Evolutionary conservation across 2,797 vertebrate genomes (phyloP).

Genomic region (Lateolabrax maculatus): DNA sequence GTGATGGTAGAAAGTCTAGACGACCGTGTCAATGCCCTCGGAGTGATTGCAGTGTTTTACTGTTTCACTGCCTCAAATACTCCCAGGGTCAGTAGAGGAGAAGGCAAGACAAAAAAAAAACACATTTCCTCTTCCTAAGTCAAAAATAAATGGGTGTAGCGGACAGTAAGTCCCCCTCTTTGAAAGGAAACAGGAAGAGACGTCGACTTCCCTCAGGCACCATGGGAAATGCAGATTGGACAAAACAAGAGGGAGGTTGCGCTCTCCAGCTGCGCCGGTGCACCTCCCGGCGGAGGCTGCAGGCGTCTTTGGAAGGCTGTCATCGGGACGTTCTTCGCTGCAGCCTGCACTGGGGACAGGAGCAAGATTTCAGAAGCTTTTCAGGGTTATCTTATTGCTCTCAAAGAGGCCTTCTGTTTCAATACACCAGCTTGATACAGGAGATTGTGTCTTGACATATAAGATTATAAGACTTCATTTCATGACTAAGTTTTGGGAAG

Average conservation of each 20-base stretch:
- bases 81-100: constrained; percentile 57
- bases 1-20: constrained; percentile 28
- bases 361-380: background rate
- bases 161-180: constrained; percentile 70
- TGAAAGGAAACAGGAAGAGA: constrained; percentile 88
- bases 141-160: constrained; percentile 84
- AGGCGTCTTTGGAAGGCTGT: constrained; percentile 25
- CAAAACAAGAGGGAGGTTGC: constrained; percentile 85
- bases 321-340: constrained; percentile 8
- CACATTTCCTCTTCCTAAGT: constrained; percentile 57
- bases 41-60: constrained; percentile 44
- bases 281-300: constrained; percentile 48
- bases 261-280: constrained; percentile 69
- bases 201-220: constrained; percentile 83
- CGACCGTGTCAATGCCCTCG: constrained; percentile 4
- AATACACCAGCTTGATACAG: background rate
- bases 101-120: constrained; percentile 17
- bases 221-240: constrained; percentile 89
- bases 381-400: background rate
- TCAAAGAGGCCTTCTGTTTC: background rate
- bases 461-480: background rate
- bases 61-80: constrained; percentile 23
- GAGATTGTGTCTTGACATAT: background rate
- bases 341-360: background rate
- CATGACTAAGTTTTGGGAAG: background rate